Conservation (phyloP, 2,113 vertebrate species). For the Brienomyrus longianalis region DNA sequence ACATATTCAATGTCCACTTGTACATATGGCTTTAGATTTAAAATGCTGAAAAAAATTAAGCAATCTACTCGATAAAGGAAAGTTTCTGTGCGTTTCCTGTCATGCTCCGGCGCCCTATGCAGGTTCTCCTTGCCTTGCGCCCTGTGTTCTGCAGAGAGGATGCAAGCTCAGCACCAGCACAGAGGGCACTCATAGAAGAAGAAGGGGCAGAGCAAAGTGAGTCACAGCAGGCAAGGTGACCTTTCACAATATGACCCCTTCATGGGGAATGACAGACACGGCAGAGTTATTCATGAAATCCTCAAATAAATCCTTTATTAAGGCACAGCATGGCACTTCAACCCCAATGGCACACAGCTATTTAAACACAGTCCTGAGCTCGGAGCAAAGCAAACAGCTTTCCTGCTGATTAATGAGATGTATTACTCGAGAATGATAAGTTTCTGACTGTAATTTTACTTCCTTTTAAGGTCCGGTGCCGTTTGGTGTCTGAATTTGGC, state of each 20-base stretch:
- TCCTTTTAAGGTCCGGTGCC: background rate
- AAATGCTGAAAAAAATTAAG: background rate
- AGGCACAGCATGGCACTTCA: background rate
- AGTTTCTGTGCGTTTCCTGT: background rate
- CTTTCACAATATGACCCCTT: background rate
- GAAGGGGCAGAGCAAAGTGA: background rate
- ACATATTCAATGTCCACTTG: background rate
- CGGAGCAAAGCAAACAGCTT: background rate
- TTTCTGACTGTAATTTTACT: background rate
- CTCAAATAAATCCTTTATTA: constrained; percentile 5
- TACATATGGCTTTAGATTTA: background rate
- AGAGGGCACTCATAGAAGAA: background rate
- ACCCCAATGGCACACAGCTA: background rate
- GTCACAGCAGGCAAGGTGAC: background rate
- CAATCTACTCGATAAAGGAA: background rate
- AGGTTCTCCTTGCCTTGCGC: no score
- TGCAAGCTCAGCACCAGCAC: background rate
- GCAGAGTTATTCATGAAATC: background rate
- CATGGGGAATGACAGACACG: background rate
- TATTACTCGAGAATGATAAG: background rate
- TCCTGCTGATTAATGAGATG: background rate
- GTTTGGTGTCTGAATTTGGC: background rate
- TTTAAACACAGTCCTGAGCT: background rate
- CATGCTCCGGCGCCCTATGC: background rate
- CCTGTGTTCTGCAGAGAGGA: no score